A percentile compares a stretch with the other conserved stretches of the same genome.
phyloP scores from a whole-genome alignment of 2,888 invertebrate genomes.

The Phania funesta region DNA sequence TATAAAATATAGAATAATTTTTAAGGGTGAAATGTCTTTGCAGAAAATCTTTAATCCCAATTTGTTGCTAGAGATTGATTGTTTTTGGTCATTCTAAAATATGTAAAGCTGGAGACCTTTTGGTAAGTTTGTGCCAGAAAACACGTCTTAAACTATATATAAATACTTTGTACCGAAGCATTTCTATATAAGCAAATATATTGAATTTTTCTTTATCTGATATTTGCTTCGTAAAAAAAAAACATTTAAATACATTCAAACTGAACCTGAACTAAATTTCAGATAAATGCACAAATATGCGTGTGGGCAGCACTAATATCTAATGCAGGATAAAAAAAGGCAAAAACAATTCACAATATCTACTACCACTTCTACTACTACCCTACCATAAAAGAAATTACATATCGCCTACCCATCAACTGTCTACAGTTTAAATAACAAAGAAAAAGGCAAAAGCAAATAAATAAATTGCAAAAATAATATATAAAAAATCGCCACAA shows the following conservation, averaged over 20 bases:
- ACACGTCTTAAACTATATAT: constrained; percentile 70
- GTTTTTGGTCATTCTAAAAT: constrained; percentile 80
- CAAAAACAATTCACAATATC: constrained; percentile 70
- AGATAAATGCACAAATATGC: constrained; percentile 79
- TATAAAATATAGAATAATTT: constrained; percentile 78
- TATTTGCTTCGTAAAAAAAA: constrained; percentile 62
- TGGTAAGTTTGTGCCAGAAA: constrained; percentile 80
- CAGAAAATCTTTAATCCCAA: constrained; percentile 83
- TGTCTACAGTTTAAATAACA: constrained; percentile 51
- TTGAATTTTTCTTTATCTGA: constrained; percentile 69
- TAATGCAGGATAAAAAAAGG: constrained; percentile 73
- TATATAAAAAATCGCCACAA: constrained; percentile 43
- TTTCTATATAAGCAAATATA: constrained; percentile 70
- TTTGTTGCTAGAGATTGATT: constrained; percentile 80
- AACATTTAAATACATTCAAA: constrained; percentile 74
- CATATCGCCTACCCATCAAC: constrained; percentile 60
- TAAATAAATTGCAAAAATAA: constrained; percentile 3
- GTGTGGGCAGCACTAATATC: constrained; percentile 77
- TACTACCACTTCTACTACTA: constrained; percentile 67
- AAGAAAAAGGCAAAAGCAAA: constrained; percentile 36
- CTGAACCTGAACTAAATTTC: constrained; percentile 80
- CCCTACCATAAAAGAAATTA: constrained; percentile 64
- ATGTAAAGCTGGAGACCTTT: constrained; percentile 79
- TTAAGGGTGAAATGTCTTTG: constrained; percentile 87
- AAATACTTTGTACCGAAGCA: constrained; percentile 70